Evolutionary conservation across 2,797 vertebrate species (phyloP).

Genomic region (Clarias platycephalus): DNA sequence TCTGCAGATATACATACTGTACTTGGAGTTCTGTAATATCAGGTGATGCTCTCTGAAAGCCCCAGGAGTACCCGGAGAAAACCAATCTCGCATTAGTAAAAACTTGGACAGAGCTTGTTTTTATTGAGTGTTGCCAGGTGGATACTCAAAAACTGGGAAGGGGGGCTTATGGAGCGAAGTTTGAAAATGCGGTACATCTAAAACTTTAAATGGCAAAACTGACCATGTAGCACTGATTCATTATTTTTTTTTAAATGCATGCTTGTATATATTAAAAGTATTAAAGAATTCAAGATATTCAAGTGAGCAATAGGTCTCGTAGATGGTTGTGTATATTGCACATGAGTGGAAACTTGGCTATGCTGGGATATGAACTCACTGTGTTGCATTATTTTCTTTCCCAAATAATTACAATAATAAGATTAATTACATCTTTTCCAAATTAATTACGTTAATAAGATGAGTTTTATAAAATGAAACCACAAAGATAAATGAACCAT

Average conservation of each 20-base stretch:
- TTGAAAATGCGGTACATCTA: background rate
- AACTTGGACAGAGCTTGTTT: background rate
- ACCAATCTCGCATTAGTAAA: background rate
- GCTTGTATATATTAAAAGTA: background rate
- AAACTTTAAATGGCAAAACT: background rate
- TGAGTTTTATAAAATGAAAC: background rate
- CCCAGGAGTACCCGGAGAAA: too few relatives aligned
- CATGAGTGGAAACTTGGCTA: background rate
- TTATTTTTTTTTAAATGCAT: background rate
- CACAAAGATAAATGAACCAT: background rate
- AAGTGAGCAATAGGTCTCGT: background rate
- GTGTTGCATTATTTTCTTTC: too few relatives aligned
- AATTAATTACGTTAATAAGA: background rate
- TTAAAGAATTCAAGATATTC: background rate
- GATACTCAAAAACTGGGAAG: background rate
- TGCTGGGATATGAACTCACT: background rate
- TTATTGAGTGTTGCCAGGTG: background rate
- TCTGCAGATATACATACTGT: background rate
- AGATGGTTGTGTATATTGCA: background rate
- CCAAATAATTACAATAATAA: background rate
- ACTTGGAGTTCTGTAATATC: background rate
- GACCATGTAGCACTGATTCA: background rate
- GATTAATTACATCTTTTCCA: too few relatives aligned
- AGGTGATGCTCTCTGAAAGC: background rate
- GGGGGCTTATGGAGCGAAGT: background rate